These are phyloP conservation scores for Fistularia commersonii DNA, from an alignment of 2,797 vertebrate species.

Conservation along the genomic window DNA sequence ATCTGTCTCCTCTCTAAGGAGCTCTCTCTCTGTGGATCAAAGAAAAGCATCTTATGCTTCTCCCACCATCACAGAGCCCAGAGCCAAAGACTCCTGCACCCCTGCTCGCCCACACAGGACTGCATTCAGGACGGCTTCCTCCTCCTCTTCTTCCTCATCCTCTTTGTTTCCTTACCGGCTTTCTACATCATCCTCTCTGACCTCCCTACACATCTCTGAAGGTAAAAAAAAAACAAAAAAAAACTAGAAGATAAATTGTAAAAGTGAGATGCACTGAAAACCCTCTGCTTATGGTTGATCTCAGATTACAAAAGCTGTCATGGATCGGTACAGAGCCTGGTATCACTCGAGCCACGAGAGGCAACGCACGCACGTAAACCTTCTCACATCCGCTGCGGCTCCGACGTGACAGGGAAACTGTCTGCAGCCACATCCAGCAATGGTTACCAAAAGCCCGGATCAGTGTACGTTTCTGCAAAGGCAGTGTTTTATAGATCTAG, in stretches of 20 bases:
- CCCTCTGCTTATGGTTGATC: not conserved
- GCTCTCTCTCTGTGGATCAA: conserved; percentile 30
- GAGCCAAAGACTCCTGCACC: conserved; percentile 41
- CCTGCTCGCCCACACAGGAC: conserved; percentile 71
- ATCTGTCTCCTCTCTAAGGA: conserved; percentile 54
- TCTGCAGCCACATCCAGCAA: conserved; percentile 77
- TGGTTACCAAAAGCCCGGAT: conserved; percentile 90
- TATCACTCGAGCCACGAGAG: conserved; percentile 84
- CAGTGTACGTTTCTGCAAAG: conserved; percentile 79
- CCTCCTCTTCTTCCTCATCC: conserved; percentile 80
- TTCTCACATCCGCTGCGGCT: conserved; percentile 52
- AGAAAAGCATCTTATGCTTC: conserved; percentile 14
- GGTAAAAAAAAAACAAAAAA: conserved; percentile 38
- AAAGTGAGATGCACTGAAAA: not conserved
- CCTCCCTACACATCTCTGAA: conserved; percentile 86
- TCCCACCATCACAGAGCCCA: conserved; percentile 21
- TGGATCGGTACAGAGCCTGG: conserved; percentile 90
- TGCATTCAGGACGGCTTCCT: conserved; percentile 76
- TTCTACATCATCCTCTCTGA: conserved; percentile 85
- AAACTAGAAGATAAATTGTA: not conserved
- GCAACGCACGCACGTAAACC: conserved; percentile 32
- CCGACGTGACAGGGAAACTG: conserved; percentile 81
- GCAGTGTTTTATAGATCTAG: not conserved
- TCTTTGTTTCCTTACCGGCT: conserved; percentile 75
- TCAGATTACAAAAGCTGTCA: conserved; percentile 91